Conservation (phyloP, 2,888 invertebrate genomes). For the Megastigmus dorsalis region DNA sequence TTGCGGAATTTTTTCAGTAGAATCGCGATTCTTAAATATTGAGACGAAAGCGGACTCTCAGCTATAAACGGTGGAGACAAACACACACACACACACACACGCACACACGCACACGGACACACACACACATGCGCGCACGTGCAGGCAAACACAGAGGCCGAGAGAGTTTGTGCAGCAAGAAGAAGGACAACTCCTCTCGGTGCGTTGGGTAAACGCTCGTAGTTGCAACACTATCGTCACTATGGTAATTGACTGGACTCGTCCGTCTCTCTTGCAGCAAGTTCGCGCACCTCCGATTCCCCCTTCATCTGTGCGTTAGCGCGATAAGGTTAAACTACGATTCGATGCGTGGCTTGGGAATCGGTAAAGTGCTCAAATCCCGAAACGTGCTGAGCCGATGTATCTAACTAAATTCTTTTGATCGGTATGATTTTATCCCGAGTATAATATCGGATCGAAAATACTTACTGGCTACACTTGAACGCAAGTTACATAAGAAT, state of each 20-base stretch:
- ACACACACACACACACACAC: background rate
- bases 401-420: too few relatives aligned
- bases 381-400: too few relatives aligned
- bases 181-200: conserved; percentile 44
- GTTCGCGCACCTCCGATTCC: background rate
- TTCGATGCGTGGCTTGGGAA: too few relatives aligned
- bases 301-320: too few relatives aligned
- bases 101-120: background rate
- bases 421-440: too few relatives aligned
- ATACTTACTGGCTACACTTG: too few relatives aligned
- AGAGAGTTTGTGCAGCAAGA: conserved; percentile 30
- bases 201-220: conserved; percentile 46
- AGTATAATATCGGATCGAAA: too few relatives aligned
- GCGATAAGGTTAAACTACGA: too few relatives aligned
- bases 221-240: conserved; percentile 50
- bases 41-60: conserved; percentile 12
- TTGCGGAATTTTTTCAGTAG: conserved; percentile 20
- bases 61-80: background rate
- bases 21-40: conserved; percentile 8
- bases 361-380: too few relatives aligned
- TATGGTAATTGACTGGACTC: conserved; percentile 51
- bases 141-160: background rate
- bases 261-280: background rate
- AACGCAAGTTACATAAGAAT: too few relatives aligned
- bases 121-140: background rate